phyloP scores from a whole-genome alignment of 2,113 vertebrate species.

The Lethenteron reissneri region DNA sequence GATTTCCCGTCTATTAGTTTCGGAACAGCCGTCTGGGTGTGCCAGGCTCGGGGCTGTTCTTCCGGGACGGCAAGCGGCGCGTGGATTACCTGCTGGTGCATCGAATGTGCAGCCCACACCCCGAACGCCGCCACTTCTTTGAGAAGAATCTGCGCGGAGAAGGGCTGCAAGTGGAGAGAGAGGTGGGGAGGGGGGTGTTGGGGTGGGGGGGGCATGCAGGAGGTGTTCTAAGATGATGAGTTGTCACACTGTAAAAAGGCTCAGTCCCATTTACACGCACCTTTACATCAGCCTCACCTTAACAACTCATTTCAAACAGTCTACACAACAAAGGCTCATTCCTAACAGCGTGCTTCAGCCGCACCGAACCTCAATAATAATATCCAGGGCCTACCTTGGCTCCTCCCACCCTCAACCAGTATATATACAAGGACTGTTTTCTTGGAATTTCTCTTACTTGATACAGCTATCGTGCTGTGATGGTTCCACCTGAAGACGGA shows the following conservation, averaged over 20 bases:
- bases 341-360: too few species aligned
- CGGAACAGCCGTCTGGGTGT: too few species aligned
- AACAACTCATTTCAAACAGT: too few species aligned
- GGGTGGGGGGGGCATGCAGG: neutral
- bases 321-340: too few species aligned
- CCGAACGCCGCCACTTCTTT: slow-evolving; percentile 85
- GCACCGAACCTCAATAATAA: too few species aligned
- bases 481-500: too few species aligned
- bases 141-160: slow-evolving; percentile 88
- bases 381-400: too few species aligned
- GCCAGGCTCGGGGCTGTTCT: slow-evolving; percentile 45
- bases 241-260: neutral
- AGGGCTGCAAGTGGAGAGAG: slow-evolving; percentile 84
- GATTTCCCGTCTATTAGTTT: too few species aligned
- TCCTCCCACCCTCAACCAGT: too few species aligned
- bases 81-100: slow-evolving; percentile 97
- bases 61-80: slow-evolving; percentile 81
- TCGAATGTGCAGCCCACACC: slow-evolving; percentile 71
- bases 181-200: slow-evolving; percentile 28
- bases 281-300: neutral
- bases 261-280: neutral
- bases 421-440: too few species aligned
- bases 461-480: too few species aligned
- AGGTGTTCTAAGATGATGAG: neutral
- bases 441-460: too few species aligned